phyloP scores from a whole-genome alignment of 2,113 vertebrate species.

The Tinamus guttatus region DNA sequence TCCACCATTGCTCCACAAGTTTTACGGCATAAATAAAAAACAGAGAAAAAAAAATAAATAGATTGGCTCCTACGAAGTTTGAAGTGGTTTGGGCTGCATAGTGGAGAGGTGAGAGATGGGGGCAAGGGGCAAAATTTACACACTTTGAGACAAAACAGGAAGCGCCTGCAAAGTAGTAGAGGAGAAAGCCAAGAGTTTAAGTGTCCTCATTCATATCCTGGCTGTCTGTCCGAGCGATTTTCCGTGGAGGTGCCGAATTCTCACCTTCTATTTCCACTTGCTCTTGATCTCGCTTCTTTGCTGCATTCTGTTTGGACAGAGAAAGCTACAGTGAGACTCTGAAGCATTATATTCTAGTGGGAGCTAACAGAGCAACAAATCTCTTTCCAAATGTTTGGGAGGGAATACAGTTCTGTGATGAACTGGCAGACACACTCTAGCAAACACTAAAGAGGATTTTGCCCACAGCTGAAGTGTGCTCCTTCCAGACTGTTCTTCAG shows the following conservation, averaged over 20 bases:
- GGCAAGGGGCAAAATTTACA: constrained; percentile 45
- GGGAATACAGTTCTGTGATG: rapidly evolving
- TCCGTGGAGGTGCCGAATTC: constrained; percentile 92
- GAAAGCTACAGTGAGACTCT: background rate
- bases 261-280: constrained; percentile 87
- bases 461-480: background rate
- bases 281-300: constrained; percentile 92
- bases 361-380: rapidly evolving
- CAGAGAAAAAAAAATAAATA: constrained; percentile 79
- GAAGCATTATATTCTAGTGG: background rate
- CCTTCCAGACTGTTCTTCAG: background rate
- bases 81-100: constrained; percentile 67
- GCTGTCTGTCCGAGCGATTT: constrained; percentile 96
- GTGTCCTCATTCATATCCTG: constrained; percentile 99
- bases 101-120: background rate
- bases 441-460: background rate
- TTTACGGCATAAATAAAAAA: constrained; percentile 79
- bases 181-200: constrained; percentile 72
- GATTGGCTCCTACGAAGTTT: constrained; percentile 73
- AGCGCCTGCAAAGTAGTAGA: constrained; percentile 32
- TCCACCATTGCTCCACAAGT: constrained; percentile 40
- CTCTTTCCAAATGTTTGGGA: background rate
- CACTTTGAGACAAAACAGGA: constrained; percentile 55
- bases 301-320: constrained; percentile 82
- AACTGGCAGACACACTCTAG: background rate